A percentile compares a stretch with the other conserved stretches of the same genome.
Evolutionary conservation across 2,888 invertebrate genomes (phyloP).

Genomic region (Drosophila leonis): DNA sequence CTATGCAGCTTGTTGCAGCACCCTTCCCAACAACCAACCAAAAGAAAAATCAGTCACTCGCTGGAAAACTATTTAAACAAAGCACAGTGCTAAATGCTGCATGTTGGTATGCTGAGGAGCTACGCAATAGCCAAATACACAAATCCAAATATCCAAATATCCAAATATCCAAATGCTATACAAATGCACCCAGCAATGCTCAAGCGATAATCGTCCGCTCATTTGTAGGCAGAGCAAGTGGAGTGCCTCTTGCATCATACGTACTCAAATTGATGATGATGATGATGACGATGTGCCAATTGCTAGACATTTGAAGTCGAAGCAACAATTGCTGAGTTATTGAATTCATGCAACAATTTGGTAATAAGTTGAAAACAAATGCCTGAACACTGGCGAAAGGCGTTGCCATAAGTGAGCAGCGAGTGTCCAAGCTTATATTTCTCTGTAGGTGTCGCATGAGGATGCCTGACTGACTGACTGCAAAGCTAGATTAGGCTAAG

Average conservation of each 20-base stretch:
- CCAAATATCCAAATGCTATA: constrained; percentile 18
- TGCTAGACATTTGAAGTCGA: constrained; percentile 52
- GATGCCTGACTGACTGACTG: constrained; percentile 9
- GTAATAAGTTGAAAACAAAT: constrained; percentile 28
- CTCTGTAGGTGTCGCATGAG: constrained; percentile 32
- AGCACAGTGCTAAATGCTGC: constrained; percentile 40
- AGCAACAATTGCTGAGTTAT: constrained; percentile 46
- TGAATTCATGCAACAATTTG: constrained; percentile 59
- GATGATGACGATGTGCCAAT: constrained; percentile 69
- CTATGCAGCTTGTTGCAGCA: constrained; percentile 51
- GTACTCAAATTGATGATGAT: constrained; percentile 68
- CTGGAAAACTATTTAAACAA: constrained; percentile 60
- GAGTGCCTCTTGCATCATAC: constrained; percentile 63
- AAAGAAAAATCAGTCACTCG: constrained; percentile 40
- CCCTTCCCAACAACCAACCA: constrained; percentile 9
- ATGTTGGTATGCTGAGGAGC: constrained; percentile 62
- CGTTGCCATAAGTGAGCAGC: constrained; percentile 33
- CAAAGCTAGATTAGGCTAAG: constrained; percentile 40
- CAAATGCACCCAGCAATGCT: constrained; percentile 27
- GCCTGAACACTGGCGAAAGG: constrained; percentile 34
- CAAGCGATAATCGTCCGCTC: constrained; percentile 59
- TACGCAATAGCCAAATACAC: constrained; percentile 51
- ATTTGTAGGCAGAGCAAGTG: constrained; percentile 71
- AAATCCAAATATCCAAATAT: constrained; percentile 26
- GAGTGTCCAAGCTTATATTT: constrained; percentile 11